These are phyloP conservation scores for Drosophila nr. medialis DNA, from an alignment of 2,888 invertebrate species.

Conservation along the genomic window DNA sequence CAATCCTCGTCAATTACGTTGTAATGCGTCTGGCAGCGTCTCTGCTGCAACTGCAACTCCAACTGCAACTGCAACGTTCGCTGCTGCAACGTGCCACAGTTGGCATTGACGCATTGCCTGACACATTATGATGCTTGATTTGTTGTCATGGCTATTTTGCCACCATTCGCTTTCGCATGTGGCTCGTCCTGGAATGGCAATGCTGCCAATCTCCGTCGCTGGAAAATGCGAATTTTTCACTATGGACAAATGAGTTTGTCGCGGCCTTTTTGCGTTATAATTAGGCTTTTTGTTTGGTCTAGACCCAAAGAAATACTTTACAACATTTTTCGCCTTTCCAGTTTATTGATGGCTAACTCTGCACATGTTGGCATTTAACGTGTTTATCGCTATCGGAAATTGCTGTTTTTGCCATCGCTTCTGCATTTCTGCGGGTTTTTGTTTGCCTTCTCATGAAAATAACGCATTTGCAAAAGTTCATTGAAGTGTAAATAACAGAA, in stretches of 20 bases:
- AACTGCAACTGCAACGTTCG: not conserved
- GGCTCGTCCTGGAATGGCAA: conserved; percentile 61
- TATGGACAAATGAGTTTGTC: conserved; percentile 81
- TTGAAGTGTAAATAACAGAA: conserved; percentile 27
- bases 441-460: conserved; percentile 10
- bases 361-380: conserved; percentile 71
- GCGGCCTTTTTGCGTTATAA: conserved; percentile 70
- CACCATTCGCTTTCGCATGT: conserved; percentile 59
- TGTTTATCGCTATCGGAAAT: conserved; percentile 65
- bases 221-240: conserved; percentile 79
- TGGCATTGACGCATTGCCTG: conserved; percentile 80
- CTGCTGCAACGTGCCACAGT: conserved; percentile 39
- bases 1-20: conserved; percentile 83
- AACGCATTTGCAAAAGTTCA: conserved; percentile 32
- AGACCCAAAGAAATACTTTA: conserved; percentile 59
- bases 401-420: conserved; percentile 30
- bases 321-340: conserved; percentile 73
- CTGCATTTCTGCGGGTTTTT: conserved; percentile 31
- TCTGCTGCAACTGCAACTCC: not conserved
- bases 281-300: conserved; percentile 52
- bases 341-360: conserved; percentile 76
- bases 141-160: conserved; percentile 79
- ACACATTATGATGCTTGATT: conserved; percentile 80
- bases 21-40: conserved; percentile 68
- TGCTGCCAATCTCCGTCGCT: conserved; percentile 46